Base-by-base conservation (phyloP, 2,113 vertebrate genomes). In the Heliornis fulica region DNA sequence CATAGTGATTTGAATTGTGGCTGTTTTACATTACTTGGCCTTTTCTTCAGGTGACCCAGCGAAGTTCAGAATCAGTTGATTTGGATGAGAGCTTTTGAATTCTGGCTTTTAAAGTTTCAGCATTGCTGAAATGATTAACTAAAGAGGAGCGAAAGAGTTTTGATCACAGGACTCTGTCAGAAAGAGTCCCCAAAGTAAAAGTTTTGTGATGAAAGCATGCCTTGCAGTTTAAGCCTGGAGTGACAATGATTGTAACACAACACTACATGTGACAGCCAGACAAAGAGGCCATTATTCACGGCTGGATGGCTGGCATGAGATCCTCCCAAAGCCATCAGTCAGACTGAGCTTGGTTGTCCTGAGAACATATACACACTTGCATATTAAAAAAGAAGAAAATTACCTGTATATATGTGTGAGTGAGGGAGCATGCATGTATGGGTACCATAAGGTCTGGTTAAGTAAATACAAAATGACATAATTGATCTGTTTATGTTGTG, bases 251-350 rank as follows among this genome's bases (percentile, higher is more conserved):
- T 97, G 97, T 97, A 97, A 97, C 88, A 96, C 97, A 98, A 96
- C 69, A n/a, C 94, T 94, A 87, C 98, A 98, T 98, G 98, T 98
- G 98, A 99, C 97, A 97, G 87, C 78, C 76, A 32, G 86, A 98
- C 97, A 98, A 98, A 98, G 97, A 96, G 93, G 79, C 94, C 95
- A 97, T 98, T 98, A 97, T 98, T 94, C 80, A 41, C 5, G 96
- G 68, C 96, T 97, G 97, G n/a, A n/a, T n/a, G n/a, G 94, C 97
- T 96, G 91, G 96, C 95, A 96, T 95, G 94, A 86, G 89, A 83
- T 95, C 95, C 80, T 63, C 72, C 93, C 87, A 91, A 60, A 93
- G 96, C 95, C 95, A 91, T 83, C 91, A 94, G 75, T 96, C 93
- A 94, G 87, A 86, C 95, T 79, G 82, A 95, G 94, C 95, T 94